phyloP scores from a whole-genome alignment of 2,888 invertebrate genomes.

The Drosophila demipolita region DNA sequence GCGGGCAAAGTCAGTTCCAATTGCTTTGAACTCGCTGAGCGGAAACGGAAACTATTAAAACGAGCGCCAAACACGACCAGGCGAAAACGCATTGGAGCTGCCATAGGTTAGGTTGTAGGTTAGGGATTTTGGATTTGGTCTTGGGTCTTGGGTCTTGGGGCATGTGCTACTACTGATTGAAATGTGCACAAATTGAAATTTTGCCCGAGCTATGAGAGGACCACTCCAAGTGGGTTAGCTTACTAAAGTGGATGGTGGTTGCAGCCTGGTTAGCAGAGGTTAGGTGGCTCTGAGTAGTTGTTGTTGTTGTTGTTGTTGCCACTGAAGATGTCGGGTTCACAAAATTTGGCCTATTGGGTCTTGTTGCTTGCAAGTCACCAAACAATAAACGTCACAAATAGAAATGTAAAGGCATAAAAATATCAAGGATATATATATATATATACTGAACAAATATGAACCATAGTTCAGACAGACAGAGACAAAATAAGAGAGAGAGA shows the following conservation, averaged over 20 bases:
- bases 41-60: slow-evolving; percentile 82
- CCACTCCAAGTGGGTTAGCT: slow-evolving; percentile 50
- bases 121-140: not conserved
- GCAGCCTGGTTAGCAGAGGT: not conserved
- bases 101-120: not conserved
- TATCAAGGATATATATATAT: slow-evolving; percentile 71
- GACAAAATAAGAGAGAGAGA: slow-evolving; percentile 8
- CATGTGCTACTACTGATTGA: slow-evolving; percentile 71
- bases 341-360: slow-evolving; percentile 78
- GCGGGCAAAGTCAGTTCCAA: slow-evolving; percentile 68
- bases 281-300: slow-evolving; percentile 28
- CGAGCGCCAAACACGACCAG: slow-evolving; percentile 74
- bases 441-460: slow-evolving; percentile 49
- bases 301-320: slow-evolving; percentile 14
- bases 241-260: not conserved
- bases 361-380: slow-evolving; percentile 65
- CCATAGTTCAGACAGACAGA: slow-evolving; percentile 23
- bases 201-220: slow-evolving; percentile 50
- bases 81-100: not conserved
- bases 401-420: slow-evolving; percentile 74
- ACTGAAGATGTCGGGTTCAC: slow-evolving; percentile 67
- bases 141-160: slow-evolving; percentile 5
- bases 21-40: slow-evolving; percentile 77
- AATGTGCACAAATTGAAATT: slow-evolving; percentile 80
- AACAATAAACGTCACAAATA: slow-evolving; percentile 80